Evolutionary conservation across 2,797 vertebrate species (phyloP).

Genomic region (Cuniculus paca): DNA sequence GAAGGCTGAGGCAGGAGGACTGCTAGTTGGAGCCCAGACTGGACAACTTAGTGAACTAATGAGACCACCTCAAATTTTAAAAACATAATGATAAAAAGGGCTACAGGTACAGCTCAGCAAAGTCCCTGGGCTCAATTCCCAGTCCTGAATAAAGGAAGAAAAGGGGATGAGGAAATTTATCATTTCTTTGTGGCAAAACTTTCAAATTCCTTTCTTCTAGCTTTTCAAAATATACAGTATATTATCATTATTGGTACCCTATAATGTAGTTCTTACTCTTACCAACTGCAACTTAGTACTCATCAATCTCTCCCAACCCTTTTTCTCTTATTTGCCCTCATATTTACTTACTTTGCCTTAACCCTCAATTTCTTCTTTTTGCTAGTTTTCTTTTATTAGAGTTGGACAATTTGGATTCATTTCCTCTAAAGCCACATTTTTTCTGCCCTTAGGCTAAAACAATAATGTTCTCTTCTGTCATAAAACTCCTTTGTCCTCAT

Average conservation of each 20-base stretch:
- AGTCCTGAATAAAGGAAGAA: background rate
- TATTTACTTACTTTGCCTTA: background rate
- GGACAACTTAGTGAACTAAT: background rate
- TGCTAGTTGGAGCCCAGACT: background rate
- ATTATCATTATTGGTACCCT: background rate
- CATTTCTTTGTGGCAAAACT: background rate
- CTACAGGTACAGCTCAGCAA: background rate
- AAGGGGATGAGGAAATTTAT: background rate
- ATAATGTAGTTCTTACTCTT: background rate
- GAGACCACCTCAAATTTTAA: background rate
- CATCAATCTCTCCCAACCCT: too few species aligned
- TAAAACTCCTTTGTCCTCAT: background rate
- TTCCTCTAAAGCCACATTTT: slow-evolving; percentile 32
- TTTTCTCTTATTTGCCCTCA: background rate
- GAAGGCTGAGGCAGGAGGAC: background rate
- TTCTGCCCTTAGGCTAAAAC: background rate
- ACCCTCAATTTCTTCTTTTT: slow-evolving; percentile 20
- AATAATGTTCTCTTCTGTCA: slow-evolving; percentile 50
- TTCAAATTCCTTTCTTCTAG: background rate
- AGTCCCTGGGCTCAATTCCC: background rate
- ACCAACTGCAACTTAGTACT: background rate
- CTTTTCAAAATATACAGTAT: background rate
- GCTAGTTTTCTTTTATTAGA: background rate
- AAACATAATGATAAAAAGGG: background rate
- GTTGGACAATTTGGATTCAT: slow-evolving; percentile 34